phyloP scores from a whole-genome alignment of 2,797 vertebrate genomes.

The Xiphophorus birchmanni region DNA sequence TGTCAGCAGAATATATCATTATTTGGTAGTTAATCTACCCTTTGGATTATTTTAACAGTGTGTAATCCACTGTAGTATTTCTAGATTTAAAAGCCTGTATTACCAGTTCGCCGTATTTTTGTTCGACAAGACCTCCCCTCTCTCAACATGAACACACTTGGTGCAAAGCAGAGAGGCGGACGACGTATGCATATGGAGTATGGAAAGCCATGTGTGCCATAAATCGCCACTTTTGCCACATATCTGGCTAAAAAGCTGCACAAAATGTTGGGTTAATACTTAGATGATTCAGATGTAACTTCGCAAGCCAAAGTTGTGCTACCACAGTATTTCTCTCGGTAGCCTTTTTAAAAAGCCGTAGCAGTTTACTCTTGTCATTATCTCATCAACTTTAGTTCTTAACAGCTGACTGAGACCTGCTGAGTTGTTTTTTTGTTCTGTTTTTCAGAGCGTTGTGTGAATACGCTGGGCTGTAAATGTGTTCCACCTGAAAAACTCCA shows the following conservation, averaged over 20 bases:
- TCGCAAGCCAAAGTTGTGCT: neutral
- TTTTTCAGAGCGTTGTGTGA: neutral
- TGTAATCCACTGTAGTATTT: too few species aligned
- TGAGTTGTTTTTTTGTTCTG: neutral
- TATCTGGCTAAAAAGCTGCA: too few species aligned
- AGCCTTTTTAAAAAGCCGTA: neutral
- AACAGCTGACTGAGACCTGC: neutral
- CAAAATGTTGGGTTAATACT: too few species aligned
- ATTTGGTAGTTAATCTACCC: neutral
- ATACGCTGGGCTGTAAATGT: neutral
- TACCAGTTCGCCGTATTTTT: too few species aligned
- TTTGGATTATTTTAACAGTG: too few species aligned
- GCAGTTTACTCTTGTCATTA: neutral
- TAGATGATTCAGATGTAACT: neutral
- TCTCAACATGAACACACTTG: too few species aligned
- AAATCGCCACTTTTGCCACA: too few species aligned
- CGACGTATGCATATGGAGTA: too few species aligned
- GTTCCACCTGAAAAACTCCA: neutral
- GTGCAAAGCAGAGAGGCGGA: too few species aligned
- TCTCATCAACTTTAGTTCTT: neutral
- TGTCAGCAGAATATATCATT: constrained; percentile 22
- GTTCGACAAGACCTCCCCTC: too few species aligned
- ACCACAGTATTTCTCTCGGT: neutral
- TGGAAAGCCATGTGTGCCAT: too few species aligned
- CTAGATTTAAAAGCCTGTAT: too few species aligned